Conservation (phyloP, 92 coral and sea anemone genomes). For the Porites lobata region DNA sequence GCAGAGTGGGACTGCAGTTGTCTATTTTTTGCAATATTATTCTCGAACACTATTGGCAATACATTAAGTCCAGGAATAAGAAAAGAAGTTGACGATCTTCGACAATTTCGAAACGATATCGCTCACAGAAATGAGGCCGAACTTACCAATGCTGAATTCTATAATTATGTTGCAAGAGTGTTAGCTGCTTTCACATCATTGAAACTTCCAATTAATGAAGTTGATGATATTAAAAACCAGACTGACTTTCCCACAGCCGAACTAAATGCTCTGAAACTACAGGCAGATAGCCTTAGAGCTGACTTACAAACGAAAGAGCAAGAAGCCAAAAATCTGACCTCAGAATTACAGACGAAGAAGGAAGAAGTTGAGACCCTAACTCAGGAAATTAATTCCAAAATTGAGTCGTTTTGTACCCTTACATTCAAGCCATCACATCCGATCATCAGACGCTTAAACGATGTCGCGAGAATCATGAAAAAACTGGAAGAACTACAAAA, state of each 20-base stretch:
- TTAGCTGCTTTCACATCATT: no score
- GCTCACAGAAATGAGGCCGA: no score
- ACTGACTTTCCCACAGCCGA: neutral
- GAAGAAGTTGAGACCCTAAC: constrained; percentile 11
- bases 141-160: no score
- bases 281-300: neutral
- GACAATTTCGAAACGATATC: no score
- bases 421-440: constrained; percentile 49
- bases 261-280: neutral
- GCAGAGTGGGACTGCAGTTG: no score
- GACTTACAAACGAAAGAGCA: neutral
- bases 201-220: no score
- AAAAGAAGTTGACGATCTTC: no score
- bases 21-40: no score
- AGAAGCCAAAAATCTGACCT: neutral
- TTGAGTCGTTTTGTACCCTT: constrained; percentile 36
- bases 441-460: constrained; percentile 20
- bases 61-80: no score
- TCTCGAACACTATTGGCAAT: no score
- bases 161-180: no score
- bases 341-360: neutral
- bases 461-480: constrained; percentile 22
- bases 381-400: constrained; percentile 9
- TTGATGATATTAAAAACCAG: no score
- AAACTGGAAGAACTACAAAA: constrained; percentile 30